These are phyloP conservation scores for Agonum fuliginosum DNA, from an alignment of 2,888 invertebrate genomes.

Conservation along the genomic window DNA sequence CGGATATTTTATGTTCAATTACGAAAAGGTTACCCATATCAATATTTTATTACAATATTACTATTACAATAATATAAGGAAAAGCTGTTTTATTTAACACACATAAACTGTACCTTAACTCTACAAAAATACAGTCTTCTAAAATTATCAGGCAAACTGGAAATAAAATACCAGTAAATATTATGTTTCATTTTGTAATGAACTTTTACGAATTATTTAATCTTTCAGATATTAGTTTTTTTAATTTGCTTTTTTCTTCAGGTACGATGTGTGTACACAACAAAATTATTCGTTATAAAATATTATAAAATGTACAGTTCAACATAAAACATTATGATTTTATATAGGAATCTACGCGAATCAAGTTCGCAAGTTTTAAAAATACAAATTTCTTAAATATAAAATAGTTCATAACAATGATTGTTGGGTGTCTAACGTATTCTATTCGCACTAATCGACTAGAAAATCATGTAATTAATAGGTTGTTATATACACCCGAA, in stretches of 20 bases:
- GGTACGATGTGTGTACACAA: slow-evolving; percentile 54
- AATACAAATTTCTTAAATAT: slow-evolving; percentile 18
- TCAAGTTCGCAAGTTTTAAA: slow-evolving; percentile 2
- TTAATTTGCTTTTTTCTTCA: slow-evolving; percentile 43
- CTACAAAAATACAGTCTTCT: slow-evolving; percentile 39
- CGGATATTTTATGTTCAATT: slow-evolving; percentile 42
- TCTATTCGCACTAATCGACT: slow-evolving; percentile 7
- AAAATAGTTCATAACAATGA: slow-evolving; percentile 24
- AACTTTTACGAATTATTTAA: no score
- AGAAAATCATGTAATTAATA: slow-evolving; percentile 4
- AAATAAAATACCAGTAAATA: slow-evolving; percentile 35
- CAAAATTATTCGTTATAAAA: slow-evolving; percentile 20
- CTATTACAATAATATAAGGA: slow-evolving; percentile 59
- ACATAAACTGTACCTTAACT: slow-evolving; percentile 44
- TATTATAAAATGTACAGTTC: slow-evolving; percentile 30
- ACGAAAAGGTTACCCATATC: slow-evolving; percentile 50
- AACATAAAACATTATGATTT: slow-evolving; percentile 19
- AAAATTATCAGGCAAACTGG: not conserved
- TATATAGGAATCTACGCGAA: slow-evolving; percentile 19
- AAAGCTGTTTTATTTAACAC: slow-evolving; percentile 53
- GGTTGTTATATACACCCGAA: not conserved
- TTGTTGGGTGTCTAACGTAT: slow-evolving; percentile 10
- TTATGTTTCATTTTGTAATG: slow-evolving; percentile 6
- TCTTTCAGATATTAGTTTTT: not conserved
- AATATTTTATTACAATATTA: slow-evolving; percentile 59